phyloP scores from a whole-genome alignment of 2,888 invertebrate genomes.

The Chaetogeoica ovagalla region DNA sequence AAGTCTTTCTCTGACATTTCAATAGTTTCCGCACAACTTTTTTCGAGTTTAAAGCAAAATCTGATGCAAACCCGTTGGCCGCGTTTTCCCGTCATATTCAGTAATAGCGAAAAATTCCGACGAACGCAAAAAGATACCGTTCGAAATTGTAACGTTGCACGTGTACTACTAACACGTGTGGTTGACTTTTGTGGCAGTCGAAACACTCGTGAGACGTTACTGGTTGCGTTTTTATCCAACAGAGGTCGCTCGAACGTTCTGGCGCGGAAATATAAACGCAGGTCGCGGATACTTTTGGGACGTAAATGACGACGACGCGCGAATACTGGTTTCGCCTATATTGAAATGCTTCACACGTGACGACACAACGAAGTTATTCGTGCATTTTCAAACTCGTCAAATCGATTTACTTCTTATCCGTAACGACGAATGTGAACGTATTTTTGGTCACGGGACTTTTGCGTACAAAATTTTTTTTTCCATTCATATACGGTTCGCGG shows the following conservation, averaged over 20 bases:
- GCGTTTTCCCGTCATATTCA: conserved; percentile 1
- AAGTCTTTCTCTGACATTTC: conserved; percentile 6
- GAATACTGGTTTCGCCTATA: too few relatives aligned
- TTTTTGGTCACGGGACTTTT: too few relatives aligned
- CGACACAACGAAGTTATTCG: too few relatives aligned
- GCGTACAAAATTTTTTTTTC: too few relatives aligned
- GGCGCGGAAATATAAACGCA: conserved; percentile 5
- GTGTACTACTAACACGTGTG: neutral
- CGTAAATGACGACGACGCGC: too few relatives aligned
- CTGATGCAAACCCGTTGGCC: conserved; percentile 15
- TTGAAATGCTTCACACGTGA: too few relatives aligned
- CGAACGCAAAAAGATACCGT: conserved; percentile 5
- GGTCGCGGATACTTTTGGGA: conserved; percentile 9
- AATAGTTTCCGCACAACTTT: conserved; percentile 1
- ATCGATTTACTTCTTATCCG: too few relatives aligned
- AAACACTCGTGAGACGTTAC: neutral
- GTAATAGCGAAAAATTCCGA: conserved; percentile 10
- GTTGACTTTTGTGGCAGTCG: conserved; percentile 4
- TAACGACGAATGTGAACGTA: too few relatives aligned
- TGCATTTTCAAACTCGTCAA: too few relatives aligned
- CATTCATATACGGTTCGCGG: too few relatives aligned
- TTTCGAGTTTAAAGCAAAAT: conserved; percentile 19
- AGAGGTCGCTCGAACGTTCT: conserved; percentile 1
- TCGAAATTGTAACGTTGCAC: conserved; percentile 6
- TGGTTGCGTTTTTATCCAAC: conserved; percentile 7